phyloP scores from a whole-genome alignment of 2,888 invertebrate species.

The Digitonthophagus gazella region DNA sequence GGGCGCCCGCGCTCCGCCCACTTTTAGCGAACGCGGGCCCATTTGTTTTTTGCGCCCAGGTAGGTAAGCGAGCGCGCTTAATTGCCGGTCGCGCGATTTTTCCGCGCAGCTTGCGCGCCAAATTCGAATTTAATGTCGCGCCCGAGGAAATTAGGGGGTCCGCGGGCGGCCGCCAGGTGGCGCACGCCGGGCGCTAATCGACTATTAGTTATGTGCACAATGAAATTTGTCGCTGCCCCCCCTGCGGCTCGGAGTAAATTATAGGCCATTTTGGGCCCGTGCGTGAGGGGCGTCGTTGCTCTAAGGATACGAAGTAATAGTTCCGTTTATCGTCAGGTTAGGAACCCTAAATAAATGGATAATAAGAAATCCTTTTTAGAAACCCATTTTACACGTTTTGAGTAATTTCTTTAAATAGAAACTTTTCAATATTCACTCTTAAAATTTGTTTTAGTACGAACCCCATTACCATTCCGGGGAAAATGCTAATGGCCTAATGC shows the following conservation, averaged over 20 bases:
- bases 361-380: too few species aligned
- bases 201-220: conserved; percentile 9
- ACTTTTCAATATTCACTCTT: not conserved
- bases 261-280: conserved; percentile 6
- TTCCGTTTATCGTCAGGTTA: not conserved
- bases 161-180: not conserved
- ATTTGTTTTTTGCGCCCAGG: conserved; percentile 39
- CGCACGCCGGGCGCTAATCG: conserved; percentile 4
- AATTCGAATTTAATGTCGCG: conserved; percentile 5
- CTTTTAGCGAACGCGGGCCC: conserved; percentile 41
- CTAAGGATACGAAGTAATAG: not conserved
- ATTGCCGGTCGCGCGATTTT: conserved; percentile 9
- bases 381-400: too few species aligned
- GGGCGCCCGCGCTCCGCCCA: conserved; percentile 34
- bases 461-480: not conserved
- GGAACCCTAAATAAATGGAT: too few species aligned
- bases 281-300: not conserved
- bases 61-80: not conserved
- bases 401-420: too few species aligned
- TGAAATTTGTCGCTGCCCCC: conserved; percentile 12
- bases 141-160: not conserved
- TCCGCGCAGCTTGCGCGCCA: conserved; percentile 1
- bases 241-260: not conserved
- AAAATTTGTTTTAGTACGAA: not conserved
- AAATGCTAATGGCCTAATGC: conserved; percentile 28